phyloP scores from a whole-genome alignment of 2,797 vertebrate species.

The Myotis pilosus region DNA sequence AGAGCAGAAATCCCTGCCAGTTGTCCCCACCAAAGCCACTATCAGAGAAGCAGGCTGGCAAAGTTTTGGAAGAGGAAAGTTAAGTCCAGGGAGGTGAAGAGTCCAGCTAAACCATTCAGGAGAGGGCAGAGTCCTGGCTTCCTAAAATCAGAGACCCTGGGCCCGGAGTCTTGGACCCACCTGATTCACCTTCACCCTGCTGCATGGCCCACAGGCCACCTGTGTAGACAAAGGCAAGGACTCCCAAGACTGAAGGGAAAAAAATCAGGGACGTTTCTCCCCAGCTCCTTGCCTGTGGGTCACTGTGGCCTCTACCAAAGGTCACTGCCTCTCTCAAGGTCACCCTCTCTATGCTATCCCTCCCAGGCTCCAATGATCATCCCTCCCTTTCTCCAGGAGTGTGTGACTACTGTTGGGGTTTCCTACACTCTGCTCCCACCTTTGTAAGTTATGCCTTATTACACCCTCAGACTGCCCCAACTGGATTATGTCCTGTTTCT shows the following conservation, averaged over 20 bases:
- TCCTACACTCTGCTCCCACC: neutral
- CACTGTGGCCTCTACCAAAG: neutral
- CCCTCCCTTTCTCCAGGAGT: neutral
- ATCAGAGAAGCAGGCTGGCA: neutral
- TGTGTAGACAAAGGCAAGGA: neutral
- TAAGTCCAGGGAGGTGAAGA: neutral
- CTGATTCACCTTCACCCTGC: neutral
- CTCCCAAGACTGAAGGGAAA: neutral
- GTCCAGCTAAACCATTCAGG: neutral
- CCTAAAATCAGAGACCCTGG: neutral
- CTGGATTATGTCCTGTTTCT: neutral
- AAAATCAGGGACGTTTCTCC: neutral
- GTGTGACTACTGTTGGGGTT: neutral
- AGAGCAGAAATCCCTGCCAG: neutral
- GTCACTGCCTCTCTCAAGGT: neutral
- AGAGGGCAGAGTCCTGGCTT: neutral
- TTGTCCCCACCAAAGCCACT: neutral
- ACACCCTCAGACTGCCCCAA: neutral
- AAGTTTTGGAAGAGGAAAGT: neutral
- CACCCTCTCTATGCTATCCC: neutral
- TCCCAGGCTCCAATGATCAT: neutral
- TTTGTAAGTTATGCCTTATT: neutral
- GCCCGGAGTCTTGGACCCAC: neutral
- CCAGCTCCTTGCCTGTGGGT: neutral
- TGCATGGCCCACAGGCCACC: neutral